These are phyloP conservation scores for Zosterops japonicus DNA, from an alignment of 2,113 vertebrate genomes.

Conservation along the genomic window DNA sequence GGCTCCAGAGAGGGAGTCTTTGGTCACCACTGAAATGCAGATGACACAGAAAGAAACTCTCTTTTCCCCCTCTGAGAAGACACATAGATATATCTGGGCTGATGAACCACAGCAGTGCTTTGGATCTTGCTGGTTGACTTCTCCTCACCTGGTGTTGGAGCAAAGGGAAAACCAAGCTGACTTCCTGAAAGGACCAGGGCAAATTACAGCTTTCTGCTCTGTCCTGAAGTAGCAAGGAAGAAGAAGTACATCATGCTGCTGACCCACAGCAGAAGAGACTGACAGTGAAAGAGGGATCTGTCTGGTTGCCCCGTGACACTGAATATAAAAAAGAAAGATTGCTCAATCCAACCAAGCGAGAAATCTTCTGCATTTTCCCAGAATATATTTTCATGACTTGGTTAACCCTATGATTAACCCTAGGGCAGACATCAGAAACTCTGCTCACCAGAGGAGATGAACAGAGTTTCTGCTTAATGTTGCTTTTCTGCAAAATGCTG, in stretches of 20 bases:
- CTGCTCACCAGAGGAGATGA: not conserved
- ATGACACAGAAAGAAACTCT: not conserved
- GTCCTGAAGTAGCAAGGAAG: not conserved
- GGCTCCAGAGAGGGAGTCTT: not conserved
- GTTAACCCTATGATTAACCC: constrained; percentile 63
- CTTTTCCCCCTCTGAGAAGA: not conserved
- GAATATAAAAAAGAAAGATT: constrained; percentile 43
- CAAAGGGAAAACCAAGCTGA: not conserved
- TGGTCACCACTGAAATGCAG: not conserved
- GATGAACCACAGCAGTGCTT: not conserved
- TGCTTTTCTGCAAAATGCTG: not conserved
- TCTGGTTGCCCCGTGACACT: not conserved
- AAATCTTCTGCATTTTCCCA: constrained; percentile 51
- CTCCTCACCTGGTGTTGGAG: not conserved
- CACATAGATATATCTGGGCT: not conserved
- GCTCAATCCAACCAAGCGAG: constrained; percentile 3
- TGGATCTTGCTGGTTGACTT: not conserved
- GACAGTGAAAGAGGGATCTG: not conserved
- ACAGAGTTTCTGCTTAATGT: too few species aligned
- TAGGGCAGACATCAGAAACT: not conserved
- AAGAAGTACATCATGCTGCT: not conserved
- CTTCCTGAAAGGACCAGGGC: not conserved
- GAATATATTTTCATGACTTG: constrained; percentile 51
- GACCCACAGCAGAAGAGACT: not conserved
- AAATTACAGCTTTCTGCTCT: not conserved